phyloP scores from a whole-genome alignment of 2,888 invertebrate species.

The Prosopocoilus inquinatus region DNA sequence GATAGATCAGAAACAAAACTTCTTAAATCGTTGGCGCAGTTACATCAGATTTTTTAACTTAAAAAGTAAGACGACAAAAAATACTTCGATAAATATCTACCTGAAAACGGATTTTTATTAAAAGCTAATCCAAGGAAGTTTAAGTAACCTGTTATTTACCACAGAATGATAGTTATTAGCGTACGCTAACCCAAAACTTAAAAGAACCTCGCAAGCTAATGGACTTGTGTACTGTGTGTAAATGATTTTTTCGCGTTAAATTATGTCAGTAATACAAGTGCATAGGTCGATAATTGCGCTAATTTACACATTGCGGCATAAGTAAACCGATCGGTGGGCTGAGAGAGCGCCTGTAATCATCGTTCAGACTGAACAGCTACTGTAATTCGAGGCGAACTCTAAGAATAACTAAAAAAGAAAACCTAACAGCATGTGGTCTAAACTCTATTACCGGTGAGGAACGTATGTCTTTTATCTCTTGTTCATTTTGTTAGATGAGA shows the following conservation, averaged over 20 bases:
- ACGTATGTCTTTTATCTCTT: constrained; percentile 2
- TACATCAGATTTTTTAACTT: no score
- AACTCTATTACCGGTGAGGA: not conserved
- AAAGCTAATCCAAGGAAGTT: constrained; percentile 9
- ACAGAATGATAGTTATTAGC: constrained; percentile 13
- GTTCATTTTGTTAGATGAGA: not conserved
- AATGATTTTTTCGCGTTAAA: not conserved
- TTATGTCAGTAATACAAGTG: not conserved
- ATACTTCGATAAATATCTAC: constrained; percentile 17
- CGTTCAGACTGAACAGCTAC: not conserved
- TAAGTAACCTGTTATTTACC: constrained; percentile 14
- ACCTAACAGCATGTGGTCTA: constrained; percentile 2
- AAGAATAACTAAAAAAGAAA: constrained; percentile 1
- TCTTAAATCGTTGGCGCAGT: no score
- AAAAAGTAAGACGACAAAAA: no score
- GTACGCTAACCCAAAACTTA: not conserved
- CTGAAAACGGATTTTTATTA: constrained; percentile 17
- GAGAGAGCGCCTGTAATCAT: not conserved
- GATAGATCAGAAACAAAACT: no score
- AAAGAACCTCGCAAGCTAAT: not conserved
- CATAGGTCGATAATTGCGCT: not conserved
- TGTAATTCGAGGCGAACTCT: constrained; percentile 1
- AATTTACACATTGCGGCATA: constrained; percentile 1
- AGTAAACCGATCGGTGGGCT: not conserved
- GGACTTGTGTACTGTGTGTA: not conserved